phyloP scores from a whole-genome alignment of 2,113 vertebrate species.

The Epinephelus moara region DNA sequence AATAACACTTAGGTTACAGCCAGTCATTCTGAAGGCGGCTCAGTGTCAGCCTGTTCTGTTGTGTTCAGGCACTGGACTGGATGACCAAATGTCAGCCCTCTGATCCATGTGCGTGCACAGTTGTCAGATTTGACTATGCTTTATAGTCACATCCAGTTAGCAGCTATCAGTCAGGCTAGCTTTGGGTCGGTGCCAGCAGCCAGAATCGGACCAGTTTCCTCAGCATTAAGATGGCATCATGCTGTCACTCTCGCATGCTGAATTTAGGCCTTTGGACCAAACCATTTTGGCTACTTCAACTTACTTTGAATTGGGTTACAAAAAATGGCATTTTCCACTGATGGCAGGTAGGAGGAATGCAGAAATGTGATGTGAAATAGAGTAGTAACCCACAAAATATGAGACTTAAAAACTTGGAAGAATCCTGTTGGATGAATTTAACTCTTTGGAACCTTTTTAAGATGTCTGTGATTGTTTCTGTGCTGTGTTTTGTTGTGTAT shows the following conservation, averaged over 20 bases:
- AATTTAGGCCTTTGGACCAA: neutral
- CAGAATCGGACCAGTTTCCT: neutral
- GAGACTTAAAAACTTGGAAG: neutral
- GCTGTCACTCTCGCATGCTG: neutral
- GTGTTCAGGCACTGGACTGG: neutral
- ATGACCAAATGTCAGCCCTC: neutral
- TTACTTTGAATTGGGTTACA: neutral
- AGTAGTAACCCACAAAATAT: neutral
- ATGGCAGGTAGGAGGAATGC: neutral
- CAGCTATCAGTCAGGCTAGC: neutral
- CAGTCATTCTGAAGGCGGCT: neutral
- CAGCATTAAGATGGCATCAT: conserved; percentile 7
- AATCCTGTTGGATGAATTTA: neutral
- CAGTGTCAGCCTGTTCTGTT: too few species aligned
- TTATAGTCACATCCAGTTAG: neutral
- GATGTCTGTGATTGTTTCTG: neutral
- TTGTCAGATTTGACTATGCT: neutral
- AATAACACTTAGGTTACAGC: neutral
- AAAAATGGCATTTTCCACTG: neutral
- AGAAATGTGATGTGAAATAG: conserved; percentile 11
- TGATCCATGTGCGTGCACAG: too few species aligned
- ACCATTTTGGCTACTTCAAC: neutral
- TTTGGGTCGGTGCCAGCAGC: neutral
- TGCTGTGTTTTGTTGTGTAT: neutral
- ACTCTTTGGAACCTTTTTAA: neutral